phyloP scores from a whole-genome alignment of 2,888 invertebrate species.

The Drosophila falleni region DNA sequence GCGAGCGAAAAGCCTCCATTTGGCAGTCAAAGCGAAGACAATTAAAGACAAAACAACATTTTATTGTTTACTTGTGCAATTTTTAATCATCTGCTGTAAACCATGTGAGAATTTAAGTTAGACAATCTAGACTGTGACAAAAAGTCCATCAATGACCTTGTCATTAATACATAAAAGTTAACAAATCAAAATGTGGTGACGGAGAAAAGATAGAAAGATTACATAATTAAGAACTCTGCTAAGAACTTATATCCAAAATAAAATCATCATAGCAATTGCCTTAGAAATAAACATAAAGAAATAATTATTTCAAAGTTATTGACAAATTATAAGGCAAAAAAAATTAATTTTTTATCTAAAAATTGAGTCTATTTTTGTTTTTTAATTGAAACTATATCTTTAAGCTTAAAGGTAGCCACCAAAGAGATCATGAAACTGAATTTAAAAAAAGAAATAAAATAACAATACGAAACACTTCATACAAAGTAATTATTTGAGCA shows the following conservation, averaged over 20 bases:
- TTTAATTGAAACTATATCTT: no score
- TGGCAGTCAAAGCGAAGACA: slow-evolving; percentile 29
- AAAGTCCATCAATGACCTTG: slow-evolving; percentile 34
- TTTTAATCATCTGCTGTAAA: slow-evolving; percentile 55
- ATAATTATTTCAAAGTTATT: no score
- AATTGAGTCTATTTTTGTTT: no score
- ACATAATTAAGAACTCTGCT: neutral
- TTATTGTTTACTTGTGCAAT: slow-evolving; percentile 63
- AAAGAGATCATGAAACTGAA: neutral
- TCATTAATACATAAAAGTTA: neutral
- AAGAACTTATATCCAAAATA: neutral
- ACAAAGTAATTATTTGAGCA: slow-evolving; percentile 5
- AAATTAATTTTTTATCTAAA: no score
- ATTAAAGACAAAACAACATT: slow-evolving; percentile 54
- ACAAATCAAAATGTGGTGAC: neutral
- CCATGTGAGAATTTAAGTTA: slow-evolving; percentile 46
- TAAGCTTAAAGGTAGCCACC: no score
- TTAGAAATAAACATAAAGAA: no score
- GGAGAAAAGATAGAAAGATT: neutral
- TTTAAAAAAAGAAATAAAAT: neutral
- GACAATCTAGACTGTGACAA: slow-evolving; percentile 10
- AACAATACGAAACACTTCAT: neutral
- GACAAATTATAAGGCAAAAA: no score
- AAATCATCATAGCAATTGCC: neutral
- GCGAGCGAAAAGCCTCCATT: slow-evolving; percentile 39